Percentiles rank a stretch among this genome's conserved stretches.
Evolutionary conservation across 2,113 vertebrate species (phyloP).

Genomic region (Cyprinodon variegatus): DNA sequence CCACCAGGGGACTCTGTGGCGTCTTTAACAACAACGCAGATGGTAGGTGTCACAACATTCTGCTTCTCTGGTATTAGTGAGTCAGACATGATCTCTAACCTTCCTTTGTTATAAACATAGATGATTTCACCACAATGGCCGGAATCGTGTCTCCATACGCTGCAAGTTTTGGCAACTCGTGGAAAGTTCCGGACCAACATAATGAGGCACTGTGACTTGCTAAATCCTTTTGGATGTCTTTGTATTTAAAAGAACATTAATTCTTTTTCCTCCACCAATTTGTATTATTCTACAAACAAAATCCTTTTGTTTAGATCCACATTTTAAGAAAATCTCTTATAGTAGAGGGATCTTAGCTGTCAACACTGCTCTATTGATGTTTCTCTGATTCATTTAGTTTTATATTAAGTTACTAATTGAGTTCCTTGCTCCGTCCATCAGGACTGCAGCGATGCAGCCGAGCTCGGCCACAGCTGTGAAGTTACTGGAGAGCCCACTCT

Average conservation of each 20-base stretch:
- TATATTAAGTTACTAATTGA: not conserved
- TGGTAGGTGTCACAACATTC: slow-evolving; percentile 67
- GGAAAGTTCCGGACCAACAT: slow-evolving; percentile 81
- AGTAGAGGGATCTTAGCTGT: no score
- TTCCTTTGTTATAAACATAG: slow-evolving; percentile 40
- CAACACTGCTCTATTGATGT: not conserved
- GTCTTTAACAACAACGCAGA: slow-evolving; percentile 83
- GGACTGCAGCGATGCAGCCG: slow-evolving; percentile 81
- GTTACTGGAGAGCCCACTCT: slow-evolving; percentile 23
- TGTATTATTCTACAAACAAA: no score
- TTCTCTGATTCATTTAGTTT: not conserved
- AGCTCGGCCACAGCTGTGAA: slow-evolving; percentile 78
- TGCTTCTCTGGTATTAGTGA: not conserved
- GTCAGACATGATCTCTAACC: no score
- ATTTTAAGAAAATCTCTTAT: not conserved
- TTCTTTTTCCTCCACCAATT: not conserved
- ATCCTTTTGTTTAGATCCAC: not conserved
- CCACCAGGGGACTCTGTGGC: slow-evolving; percentile 89
- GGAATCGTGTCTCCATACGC: slow-evolving; percentile 76
- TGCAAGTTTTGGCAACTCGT: slow-evolving; percentile 89
- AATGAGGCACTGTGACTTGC: slow-evolving; percentile 65
- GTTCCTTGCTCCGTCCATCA: slow-evolving; percentile 22
- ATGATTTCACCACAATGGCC: slow-evolving; percentile 79
- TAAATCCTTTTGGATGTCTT: not conserved
- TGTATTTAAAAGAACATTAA: not conserved